These are phyloP conservation scores for Philonicus albiceps DNA, from an alignment of 2,888 invertebrate species.

Conservation along the genomic window DNA sequence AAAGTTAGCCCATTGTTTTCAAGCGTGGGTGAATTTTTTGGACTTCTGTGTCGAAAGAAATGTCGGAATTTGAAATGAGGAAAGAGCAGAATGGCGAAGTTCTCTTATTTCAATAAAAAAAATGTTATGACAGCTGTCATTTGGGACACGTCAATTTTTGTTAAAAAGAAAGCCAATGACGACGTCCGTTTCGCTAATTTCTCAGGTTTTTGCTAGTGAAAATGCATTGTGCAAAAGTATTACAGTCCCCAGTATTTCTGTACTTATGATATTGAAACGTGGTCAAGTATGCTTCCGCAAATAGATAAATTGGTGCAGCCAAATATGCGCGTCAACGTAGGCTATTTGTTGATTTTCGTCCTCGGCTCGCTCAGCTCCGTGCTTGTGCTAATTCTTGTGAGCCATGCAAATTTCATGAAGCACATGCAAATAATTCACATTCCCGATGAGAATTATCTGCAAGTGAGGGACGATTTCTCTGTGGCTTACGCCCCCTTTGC, in stretches of 20 bases:
- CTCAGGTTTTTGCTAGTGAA: not conserved
- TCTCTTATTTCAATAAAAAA: not conserved
- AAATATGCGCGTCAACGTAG: not conserved
- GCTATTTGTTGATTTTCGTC: slow-evolving; percentile 44
- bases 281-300: not conserved
- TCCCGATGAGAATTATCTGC: slow-evolving; percentile 57
- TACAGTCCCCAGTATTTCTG: not conserved
- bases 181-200: not conserved
- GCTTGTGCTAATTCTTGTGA: slow-evolving; percentile 33
- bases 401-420: slow-evolving; percentile 31
- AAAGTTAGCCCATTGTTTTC: not conserved
- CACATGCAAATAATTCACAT: slow-evolving; percentile 56
- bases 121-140: not conserved
- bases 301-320: not conserved
- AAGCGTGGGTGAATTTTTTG: not conserved
- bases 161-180: not conserved
- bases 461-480: slow-evolving; percentile 60
- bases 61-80: not conserved
- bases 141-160: not conserved
- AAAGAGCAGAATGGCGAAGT: not conserved
- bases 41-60: not conserved
- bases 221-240: not conserved
- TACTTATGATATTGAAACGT: not conserved
- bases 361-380: slow-evolving; percentile 46
- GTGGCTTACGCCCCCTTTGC: slow-evolving; percentile 53